Evolutionary conservation across 2,113 vertebrate species (phyloP), one percentile per base, ranked within the genome.

Genomic region (Oryzias woworae): DNA sequence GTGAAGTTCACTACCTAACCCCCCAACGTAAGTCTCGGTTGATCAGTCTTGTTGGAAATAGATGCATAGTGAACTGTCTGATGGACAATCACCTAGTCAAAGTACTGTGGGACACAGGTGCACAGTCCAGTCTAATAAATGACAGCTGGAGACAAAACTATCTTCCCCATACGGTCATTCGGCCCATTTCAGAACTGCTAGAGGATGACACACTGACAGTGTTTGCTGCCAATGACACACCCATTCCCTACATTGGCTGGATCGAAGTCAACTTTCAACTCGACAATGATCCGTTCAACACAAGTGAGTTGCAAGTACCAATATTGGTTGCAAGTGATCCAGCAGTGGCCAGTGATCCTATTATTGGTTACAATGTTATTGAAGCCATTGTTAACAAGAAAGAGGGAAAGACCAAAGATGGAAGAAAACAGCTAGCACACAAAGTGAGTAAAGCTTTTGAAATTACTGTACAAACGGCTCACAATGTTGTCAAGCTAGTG

Each of bases 81-180:
- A n/a, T n/a, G n/a, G n/a, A n/a, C n/a, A n/a, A n/a, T n/a, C n/a
- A n/a, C n/a, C n/a, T n/a, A n/a, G n/a, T n/a, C n/a, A n/a, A n/a
- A n/a, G n/a, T n/a, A n/a, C n/a, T n/a, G n/a, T n/a, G n/a, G n/a
- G n/a, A n/a, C n/a, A n/a, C n/a, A n/a, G n/a, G n/a, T n/a, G n/a
- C n/a, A n/a, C n/a, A n/a, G n/a, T n/a, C n/a, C n/a, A n/a, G n/a
- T n/a, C n/a, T n/a, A n/a, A n/a, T n/a, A n/a, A n/a, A n/a, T n/a
- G n/a, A n/a, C n/a, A n/a, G 13, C 48, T 62, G 59, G 59, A 7
- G 36, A 15, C 48, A 42, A 13, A 24, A 24, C 18, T 4, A 62
- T 3, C 59, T 62, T 51, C 59, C 48, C 59, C 59, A 51, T 31
- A 62, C 59, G 5, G 48, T 62, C 1, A 15, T 51, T 18, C n/a